These are phyloP conservation scores for Allobates femoralis DNA, from an alignment of 2,797 vertebrate genomes.

Conservation along the genomic window DNA sequence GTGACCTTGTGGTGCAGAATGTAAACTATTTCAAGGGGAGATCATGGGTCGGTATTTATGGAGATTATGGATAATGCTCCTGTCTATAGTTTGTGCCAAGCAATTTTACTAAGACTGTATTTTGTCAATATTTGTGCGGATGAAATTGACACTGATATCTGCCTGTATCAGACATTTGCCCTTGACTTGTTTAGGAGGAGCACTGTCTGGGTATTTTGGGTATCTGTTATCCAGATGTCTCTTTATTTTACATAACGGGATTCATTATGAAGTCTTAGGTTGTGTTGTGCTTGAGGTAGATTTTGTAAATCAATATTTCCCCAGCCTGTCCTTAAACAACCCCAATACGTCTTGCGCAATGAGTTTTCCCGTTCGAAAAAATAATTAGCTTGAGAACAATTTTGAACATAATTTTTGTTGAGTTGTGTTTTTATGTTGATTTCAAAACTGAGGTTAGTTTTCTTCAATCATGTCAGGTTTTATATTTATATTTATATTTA, in stretches of 20 bases:
- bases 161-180: slow-evolving; percentile 8
- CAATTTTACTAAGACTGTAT: slow-evolving; percentile 30
- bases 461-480: too few relatives aligned
- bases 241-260: not conserved
- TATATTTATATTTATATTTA: too few relatives aligned
- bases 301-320: not conserved
- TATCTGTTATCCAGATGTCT: not conserved
- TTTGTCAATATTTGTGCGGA: slow-evolving; percentile 34
- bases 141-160: not conserved
- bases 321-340: not conserved
- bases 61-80: slow-evolving; percentile 38
- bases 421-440: too few relatives aligned
- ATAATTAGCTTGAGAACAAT: too few relatives aligned
- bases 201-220: not conserved
- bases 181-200: not conserved
- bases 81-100: slow-evolving; percentile 33
- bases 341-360: not conserved
- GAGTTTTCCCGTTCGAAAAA: not conserved
- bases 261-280: not conserved
- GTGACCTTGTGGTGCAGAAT: slow-evolving; percentile 44
- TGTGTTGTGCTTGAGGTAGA: not conserved
- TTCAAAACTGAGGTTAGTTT: too few relatives aligned
- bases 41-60: slow-evolving; percentile 18
- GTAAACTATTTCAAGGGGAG: slow-evolving; percentile 54
- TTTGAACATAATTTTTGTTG: too few relatives aligned